These are phyloP conservation scores for Lepeophtheirus salmonis DNA, from an alignment of 1,140 invertebrate species.

Conservation along the genomic window DNA sequence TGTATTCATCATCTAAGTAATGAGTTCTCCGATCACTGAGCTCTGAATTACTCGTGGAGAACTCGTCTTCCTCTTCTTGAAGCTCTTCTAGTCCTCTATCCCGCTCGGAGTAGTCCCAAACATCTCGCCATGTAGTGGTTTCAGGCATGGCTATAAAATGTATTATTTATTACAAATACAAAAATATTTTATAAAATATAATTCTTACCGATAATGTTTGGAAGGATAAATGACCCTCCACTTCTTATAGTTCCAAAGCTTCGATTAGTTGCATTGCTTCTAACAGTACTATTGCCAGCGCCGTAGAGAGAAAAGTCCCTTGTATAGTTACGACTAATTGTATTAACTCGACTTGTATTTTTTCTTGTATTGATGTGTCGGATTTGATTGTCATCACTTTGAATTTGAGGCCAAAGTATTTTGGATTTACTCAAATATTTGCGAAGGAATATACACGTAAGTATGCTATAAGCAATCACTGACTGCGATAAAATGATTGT, in stretches of 20 bases:
- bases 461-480: neutral
- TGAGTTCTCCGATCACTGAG: neutral
- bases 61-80: neutral
- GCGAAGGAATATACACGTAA: neutral
- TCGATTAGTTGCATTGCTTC: neutral
- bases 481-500: neutral
- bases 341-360: neutral
- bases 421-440: neutral
- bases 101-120: neutral
- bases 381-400: neutral
- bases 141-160: neutral
- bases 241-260: neutral
- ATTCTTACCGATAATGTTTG: neutral
- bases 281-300: neutral
- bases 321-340: neutral
- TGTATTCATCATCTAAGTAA: neutral
- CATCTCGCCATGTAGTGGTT: neutral
- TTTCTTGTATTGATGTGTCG: neutral
- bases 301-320: neutral
- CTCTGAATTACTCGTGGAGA: neutral
- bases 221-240: neutral
- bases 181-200: too few species aligned
- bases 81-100: neutral
- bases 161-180: too few species aligned
- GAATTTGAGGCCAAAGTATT: neutral